phyloP scores from a whole-genome alignment of 1,140 invertebrate genomes.

The Penaeus chinensis region DNA sequence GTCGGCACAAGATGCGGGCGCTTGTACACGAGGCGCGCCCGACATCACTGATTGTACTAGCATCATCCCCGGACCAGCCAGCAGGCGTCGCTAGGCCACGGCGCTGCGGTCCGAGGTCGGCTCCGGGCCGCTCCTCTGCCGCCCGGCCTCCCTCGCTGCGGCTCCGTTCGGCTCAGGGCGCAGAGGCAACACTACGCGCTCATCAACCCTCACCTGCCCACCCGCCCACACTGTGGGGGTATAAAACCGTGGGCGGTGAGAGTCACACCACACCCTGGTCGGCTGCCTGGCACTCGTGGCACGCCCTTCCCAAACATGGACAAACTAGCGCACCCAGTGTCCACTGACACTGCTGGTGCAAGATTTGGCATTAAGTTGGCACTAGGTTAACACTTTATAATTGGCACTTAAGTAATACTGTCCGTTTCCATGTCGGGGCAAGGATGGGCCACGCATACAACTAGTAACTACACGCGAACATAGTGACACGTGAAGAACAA shows the following conservation, averaged over 20 bases:
- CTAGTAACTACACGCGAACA: slow-evolving; percentile 54
- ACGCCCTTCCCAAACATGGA: slow-evolving; percentile 34
- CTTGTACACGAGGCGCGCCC: neutral
- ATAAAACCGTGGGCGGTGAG: slow-evolving; percentile 17
- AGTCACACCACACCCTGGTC: slow-evolving; percentile 8
- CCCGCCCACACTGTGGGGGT: slow-evolving; percentile 39
- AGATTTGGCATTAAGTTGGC: slow-evolving; percentile 55
- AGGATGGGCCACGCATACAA: slow-evolving; percentile 39
- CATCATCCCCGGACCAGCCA: neutral
- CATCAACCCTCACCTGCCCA: neutral
- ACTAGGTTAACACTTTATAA: slow-evolving; percentile 53
- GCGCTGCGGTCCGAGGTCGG: slow-evolving; percentile 1
- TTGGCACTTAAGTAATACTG: slow-evolving; percentile 60
- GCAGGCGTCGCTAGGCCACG: slow-evolving; percentile 8
- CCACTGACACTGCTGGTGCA: slow-evolving; percentile 24
- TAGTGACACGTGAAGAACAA: slow-evolving; percentile 56
- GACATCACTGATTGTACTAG: slow-evolving; percentile 41
- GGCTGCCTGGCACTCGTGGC: slow-evolving; percentile 41
- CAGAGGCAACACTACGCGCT: slow-evolving; percentile 8
- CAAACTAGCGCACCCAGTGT: slow-evolving; percentile 46
- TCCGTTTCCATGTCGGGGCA: slow-evolving; percentile 36
- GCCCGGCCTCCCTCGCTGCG: neutral
- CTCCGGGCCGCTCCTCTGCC: neutral
- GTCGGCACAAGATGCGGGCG: neutral
- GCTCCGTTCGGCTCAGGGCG: slow-evolving; percentile 1